Evolutionary conservation across 2,888 invertebrate genomes (phyloP), one percentile per base, ranked within the genome.

Genomic region (Punctoribates punctum): DNA sequence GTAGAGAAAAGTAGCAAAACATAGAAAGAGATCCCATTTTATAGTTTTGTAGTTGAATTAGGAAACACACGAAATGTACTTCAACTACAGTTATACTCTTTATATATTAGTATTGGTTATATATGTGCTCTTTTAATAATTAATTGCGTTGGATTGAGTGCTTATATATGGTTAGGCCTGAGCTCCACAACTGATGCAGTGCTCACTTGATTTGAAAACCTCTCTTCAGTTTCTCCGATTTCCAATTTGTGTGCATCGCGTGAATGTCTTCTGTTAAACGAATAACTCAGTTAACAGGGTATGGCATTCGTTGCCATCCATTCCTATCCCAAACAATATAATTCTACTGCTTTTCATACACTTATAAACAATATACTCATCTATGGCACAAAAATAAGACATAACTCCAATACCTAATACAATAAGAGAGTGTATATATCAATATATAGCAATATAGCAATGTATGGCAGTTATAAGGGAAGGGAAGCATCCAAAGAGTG

Each of bases 41-140:
- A 34, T 67, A 17, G 65, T 67, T 38, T 20, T 60, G 27, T 17
- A 27, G 20, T 11, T 60, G 13, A 27, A 27, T 20, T 51, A 51
- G 4, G 51, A 20, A 60, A 27, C 27, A 60, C 27, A 27, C 27
- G 60, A 29, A 27, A 23, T 57, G 57, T 57, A 20, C 51, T 51
- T 20, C 42, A 42, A 42, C 42, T 42, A 1, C 42, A 42, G 42
- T 51, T 51, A 17, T 51, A 60, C 60, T 60, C 60, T 51, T 17
- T 51, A 15, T 60, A 25, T 60, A 25, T 25, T 60, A 65, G 34
- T 65, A 29, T 65, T 29, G 65, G 62, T 27, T 62, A 62, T 62
- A 62, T 62, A 65, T 70, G 72, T 72, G 48, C 72, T 72, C 72
- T 70, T 72, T 72, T 48, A 72, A 72, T 72, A 72, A 72, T 72